Percentiles rank a stretch among this genome's conserved stretches.
These are phyloP conservation scores for Leucophora obtusa DNA, from an alignment of 2,888 invertebrate species.

Conservation along the genomic window DNA sequence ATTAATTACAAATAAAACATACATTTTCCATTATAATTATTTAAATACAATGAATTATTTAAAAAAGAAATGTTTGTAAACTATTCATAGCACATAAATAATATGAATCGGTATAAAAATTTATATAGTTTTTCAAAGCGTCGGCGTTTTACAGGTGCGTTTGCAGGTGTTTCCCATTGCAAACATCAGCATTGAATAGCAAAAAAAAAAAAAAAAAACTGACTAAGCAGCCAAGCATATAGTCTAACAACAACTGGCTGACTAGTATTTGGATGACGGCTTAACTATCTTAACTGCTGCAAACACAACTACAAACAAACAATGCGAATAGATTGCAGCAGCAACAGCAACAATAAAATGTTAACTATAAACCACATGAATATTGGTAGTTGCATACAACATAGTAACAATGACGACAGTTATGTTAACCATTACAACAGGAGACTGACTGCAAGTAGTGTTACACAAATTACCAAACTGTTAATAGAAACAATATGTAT, in stretches of 20 bases:
- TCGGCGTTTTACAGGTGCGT: constrained; percentile 67
- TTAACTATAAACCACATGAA: constrained; percentile 1
- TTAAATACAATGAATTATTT: constrained; percentile 6
- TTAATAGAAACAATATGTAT: constrained; percentile 49
- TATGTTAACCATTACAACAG: constrained; percentile 57
- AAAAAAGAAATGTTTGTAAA: constrained; percentile 10
- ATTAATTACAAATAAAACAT: not conserved
- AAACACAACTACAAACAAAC: constrained; percentile 9
- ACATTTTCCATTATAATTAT: constrained; percentile 4
- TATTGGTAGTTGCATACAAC: not conserved
- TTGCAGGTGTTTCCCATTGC: constrained; percentile 66
- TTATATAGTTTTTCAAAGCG: constrained; percentile 57
- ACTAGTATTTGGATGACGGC: not conserved
- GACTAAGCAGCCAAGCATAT: constrained; percentile 28
- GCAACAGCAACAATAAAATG: not conserved
- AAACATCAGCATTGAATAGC: constrained; percentile 47
- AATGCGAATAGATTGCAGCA: not conserved
- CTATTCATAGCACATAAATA: constrained; percentile 10
- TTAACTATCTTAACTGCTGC: constrained; percentile 4
- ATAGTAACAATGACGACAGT: constrained; percentile 58
- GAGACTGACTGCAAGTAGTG: constrained; percentile 41
- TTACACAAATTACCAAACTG: constrained; percentile 64
- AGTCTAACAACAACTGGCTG: not conserved
- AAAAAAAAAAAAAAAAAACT: constrained; percentile 8
- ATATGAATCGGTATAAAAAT: constrained; percentile 24